Percentiles rank a stretch among this genome's conserved stretches.
These are phyloP conservation scores for Atlantisia rogersi DNA, from an alignment of 2,113 vertebrate genomes.

Conservation along the genomic window DNA sequence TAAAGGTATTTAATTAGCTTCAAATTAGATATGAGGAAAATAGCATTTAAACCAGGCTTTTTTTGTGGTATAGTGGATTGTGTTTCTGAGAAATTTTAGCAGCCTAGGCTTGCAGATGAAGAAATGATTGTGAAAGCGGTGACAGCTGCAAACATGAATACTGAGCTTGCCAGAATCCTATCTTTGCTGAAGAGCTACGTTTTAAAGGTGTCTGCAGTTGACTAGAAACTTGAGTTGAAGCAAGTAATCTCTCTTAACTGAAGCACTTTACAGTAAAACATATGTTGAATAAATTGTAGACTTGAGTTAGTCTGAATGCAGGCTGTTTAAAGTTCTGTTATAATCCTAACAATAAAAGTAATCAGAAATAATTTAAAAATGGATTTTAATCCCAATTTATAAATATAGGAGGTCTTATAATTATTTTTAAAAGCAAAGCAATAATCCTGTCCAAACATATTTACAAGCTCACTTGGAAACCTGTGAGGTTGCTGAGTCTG, in stretches of 20 bases:
- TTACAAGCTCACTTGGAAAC: neutral
- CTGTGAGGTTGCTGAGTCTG: neutral
- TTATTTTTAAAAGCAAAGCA: neutral
- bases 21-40: neutral
- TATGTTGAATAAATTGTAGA: neutral
- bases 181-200: neutral
- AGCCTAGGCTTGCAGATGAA: neutral
- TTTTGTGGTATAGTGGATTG: neutral
- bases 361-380: neutral
- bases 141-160: neutral
- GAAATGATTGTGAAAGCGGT: neutral
- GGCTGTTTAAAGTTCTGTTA: neutral
- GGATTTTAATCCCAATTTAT: neutral
- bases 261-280: neutral
- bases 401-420: neutral
- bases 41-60: neutral
- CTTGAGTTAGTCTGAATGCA: neutral
- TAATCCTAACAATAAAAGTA: neutral
- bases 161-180: neutral
- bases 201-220: neutral
- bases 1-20: neutral
- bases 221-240: neutral
- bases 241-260: neutral
- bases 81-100: neutral
- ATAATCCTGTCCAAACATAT: neutral